Evolutionary conservation across 2,888 invertebrate species (phyloP), one percentile per base, ranked within the genome.

Genomic region (Serrognathus titanus): DNA sequence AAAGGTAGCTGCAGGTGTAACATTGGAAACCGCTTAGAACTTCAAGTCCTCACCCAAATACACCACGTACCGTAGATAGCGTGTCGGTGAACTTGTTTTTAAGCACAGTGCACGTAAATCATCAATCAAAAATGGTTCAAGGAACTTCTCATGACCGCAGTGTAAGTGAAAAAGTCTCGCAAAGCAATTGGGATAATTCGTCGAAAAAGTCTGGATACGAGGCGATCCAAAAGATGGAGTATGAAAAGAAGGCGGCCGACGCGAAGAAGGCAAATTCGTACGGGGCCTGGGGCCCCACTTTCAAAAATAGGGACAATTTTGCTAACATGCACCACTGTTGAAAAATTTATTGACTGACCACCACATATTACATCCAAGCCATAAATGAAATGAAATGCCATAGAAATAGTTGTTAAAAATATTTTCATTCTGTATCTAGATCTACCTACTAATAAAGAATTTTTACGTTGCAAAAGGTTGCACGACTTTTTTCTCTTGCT

Each of bases 1-100:
- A 89, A 92, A 83, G 89, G 92, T 67, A 92, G 92, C 70, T 86
- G 92, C 70, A 85, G 87, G 66, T 92, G 90, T 66, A 92, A 92
- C 81, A 85, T 90, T 77, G 92, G 89, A 66, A 93, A 93, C 81
- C 84, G 87, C 58, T 79, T 92, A 78, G 92, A 93, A 83, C 86
- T 91, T 76, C 83, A 89, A 71, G 91, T 93, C 43, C 85, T 93
- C 48, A 91, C 90, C 49, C 88, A 87, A 74, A 81, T 92, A 50
- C 90, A 92, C 77, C 91, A 89, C 89, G 92, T 92, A 62, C 92
- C 92, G 66, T 93, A 90, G 86, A 58, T 68, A 56, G 50, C 46
- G 43, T 10, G 12, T 31, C 7, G 24, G 24, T 31, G 24, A 31
- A 31, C 4, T 31, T 31, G 24, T 6, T 31, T 16, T 31, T 31